Percentiles rank a stretch among this genome's conserved stretches.
phyloP scores from a whole-genome alignment of 1,140 invertebrate species.

The Idris sp. region DNA sequence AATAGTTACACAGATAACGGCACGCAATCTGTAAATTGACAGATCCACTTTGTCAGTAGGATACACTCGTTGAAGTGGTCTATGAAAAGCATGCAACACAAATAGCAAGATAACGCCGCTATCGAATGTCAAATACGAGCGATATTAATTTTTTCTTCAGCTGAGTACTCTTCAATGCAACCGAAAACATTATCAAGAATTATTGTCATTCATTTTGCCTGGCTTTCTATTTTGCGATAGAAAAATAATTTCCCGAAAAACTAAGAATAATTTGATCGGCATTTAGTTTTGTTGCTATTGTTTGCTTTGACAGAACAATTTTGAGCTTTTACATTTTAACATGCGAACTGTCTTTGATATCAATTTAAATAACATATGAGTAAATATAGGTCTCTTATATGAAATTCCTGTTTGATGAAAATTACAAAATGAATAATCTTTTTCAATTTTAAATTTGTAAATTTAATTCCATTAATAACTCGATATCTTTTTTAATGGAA shows the following conservation, averaged over 20 bases:
- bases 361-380: too few species aligned
- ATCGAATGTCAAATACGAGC: conserved; percentile 32
- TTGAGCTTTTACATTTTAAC: too few species aligned
- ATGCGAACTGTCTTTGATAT: too few species aligned
- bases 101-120: conserved; percentile 37
- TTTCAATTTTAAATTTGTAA: too few species aligned
- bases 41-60: conserved; percentile 29
- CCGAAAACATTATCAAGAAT: conserved; percentile 46
- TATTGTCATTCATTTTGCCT: conserved; percentile 39
- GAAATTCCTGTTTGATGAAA: neutral
- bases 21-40: conserved; percentile 35
- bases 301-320: conserved; percentile 7
- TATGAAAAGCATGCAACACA: conserved; percentile 30
- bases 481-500: too few species aligned
- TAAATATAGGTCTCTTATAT: too few species aligned
- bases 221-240: neutral
- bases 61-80: conserved; percentile 24
- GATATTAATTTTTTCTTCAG: conserved; percentile 41
- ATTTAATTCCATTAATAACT: too few species aligned
- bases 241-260: conserved; percentile 34
- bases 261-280: conserved; percentile 32
- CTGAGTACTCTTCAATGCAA: conserved; percentile 14
- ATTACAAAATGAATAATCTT: too few species aligned
- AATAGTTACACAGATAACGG: conserved; percentile 25
- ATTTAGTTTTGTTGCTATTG: neutral